Conservation (phyloP, 2,888 invertebrate genomes). For the Cheilosia grossa region DNA sequence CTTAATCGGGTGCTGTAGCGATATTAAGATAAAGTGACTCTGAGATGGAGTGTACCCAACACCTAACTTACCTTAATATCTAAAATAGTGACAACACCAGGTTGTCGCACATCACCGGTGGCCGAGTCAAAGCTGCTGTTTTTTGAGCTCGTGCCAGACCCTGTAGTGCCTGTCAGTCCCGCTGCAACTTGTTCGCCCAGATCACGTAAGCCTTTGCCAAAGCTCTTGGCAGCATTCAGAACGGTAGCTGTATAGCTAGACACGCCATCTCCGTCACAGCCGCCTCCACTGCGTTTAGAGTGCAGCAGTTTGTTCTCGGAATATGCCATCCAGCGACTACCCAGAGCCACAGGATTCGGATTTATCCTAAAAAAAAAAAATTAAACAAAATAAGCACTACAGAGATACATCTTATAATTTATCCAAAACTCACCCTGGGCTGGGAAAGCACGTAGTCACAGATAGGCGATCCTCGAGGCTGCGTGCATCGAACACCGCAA, state of each 20-base stretch:
- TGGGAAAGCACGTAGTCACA: slow-evolving; percentile 94
- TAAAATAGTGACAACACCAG: slow-evolving; percentile 94
- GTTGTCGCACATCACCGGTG: slow-evolving; percentile 87
- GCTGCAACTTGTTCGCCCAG: slow-evolving; percentile 96
- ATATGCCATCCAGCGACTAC: slow-evolving; percentile 92
- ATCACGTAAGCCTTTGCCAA: slow-evolving; percentile 94
- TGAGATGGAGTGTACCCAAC: too few species aligned
- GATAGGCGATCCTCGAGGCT: slow-evolving; percentile 93
- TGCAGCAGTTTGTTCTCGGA: slow-evolving; percentile 93
- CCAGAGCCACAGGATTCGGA: slow-evolving; percentile 93
- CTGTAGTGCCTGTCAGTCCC: slow-evolving; percentile 89
- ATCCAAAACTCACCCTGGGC: slow-evolving; percentile 86
- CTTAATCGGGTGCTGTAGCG: slow-evolving; percentile 80
- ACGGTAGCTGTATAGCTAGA: slow-evolving; percentile 96
- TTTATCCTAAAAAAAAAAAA: slow-evolving; percentile 81
- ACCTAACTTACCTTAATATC: slow-evolving; percentile 88
- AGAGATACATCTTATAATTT: background rate
- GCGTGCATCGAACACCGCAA: slow-evolving; percentile 95
- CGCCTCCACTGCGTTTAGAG: slow-evolving; percentile 91
- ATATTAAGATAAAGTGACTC: background rate
- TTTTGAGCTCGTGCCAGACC: slow-evolving; percentile 82
- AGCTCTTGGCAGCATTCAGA: slow-evolving; percentile 96
- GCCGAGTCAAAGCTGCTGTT: slow-evolving; percentile 84
- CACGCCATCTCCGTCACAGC: slow-evolving; percentile 93
- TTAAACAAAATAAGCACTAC: background rate